phyloP scores from a whole-genome alignment of 2,888 invertebrate genomes.

The Cosmia pyralina region DNA sequence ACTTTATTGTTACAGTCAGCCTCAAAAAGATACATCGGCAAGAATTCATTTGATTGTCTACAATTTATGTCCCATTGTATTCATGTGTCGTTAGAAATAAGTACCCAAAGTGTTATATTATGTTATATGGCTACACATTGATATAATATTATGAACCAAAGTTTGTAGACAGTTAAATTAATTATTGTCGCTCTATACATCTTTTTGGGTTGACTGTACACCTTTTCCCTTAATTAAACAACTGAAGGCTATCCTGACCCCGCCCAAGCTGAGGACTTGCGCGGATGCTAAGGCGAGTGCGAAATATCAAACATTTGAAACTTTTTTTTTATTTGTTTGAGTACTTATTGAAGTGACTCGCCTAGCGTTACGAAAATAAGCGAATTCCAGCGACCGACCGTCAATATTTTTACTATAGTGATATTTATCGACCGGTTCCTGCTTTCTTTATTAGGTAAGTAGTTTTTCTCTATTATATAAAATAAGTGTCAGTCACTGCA shows the following conservation, averaged over 20 bases:
- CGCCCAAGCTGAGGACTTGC: too few relatives aligned
- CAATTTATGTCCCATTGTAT: neutral
- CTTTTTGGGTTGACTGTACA: neutral
- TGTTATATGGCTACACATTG: too few relatives aligned
- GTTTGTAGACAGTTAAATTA: neutral
- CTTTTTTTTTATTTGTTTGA: too few relatives aligned
- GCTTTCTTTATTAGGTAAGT: neutral
- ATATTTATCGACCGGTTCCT: neutral
- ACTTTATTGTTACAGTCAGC: too few relatives aligned
- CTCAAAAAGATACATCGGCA: too few relatives aligned
- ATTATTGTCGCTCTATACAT: neutral
- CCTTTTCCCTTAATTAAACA: neutral
- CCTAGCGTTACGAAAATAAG: too few relatives aligned
- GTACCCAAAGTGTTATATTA: too few relatives aligned
- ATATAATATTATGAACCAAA: neutral
- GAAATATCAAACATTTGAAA: constrained; percentile 1
- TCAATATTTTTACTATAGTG: neutral
- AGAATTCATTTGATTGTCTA: too few relatives aligned
- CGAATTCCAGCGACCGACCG: neutral
- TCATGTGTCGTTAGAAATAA: too few relatives aligned
- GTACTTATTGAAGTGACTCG: neutral
- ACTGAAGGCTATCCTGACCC: neutral
- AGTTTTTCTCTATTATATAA: neutral
- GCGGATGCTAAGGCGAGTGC: too few relatives aligned
- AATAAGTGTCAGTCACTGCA: neutral